phyloP scores from a whole-genome alignment of 2,113 vertebrate genomes.

The Platysteira castanea region DNA sequence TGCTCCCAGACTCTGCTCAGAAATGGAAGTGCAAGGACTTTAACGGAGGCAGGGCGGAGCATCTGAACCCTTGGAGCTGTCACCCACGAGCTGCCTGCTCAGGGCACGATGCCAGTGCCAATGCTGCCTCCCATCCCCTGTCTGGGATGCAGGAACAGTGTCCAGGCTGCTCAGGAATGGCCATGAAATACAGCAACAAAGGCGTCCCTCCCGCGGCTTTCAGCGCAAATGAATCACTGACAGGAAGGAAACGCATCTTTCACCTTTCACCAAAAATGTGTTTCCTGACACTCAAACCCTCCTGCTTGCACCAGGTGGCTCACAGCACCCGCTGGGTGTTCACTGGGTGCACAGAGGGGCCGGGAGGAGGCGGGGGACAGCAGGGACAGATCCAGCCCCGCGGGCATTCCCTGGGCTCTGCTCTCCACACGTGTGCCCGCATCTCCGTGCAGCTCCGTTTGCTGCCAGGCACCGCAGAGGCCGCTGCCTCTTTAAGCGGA shows the following conservation, averaged over 20 bases:
- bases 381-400: neutral
- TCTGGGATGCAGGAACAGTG: neutral
- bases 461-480: neutral
- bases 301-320: neutral
- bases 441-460: neutral
- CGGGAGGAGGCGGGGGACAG: neutral
- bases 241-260: neutral
- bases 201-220: fast-evolving
- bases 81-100: neutral
- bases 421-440: fast-evolving
- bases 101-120: neutral
- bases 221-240: fast-evolving
- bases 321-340: fast-evolving
- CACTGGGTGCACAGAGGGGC: neutral
- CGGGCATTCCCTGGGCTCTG: fast-evolving
- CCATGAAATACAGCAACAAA: fast-evolving
- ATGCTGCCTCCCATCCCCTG: neutral
- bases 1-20: conserved; percentile 46
- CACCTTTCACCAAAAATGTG: neutral
- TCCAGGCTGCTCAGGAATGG: neutral
- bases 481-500: neutral
- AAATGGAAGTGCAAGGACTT: conserved; percentile 62
- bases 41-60: neutral
- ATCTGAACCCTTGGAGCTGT: neutral
- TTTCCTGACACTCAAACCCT: neutral